Percentiles rank a stretch among this genome's conserved stretches.
These are phyloP conservation scores for Agrotis exclamationis DNA, from an alignment of 2,888 invertebrate genomes.

Conservation along the genomic window DNA sequence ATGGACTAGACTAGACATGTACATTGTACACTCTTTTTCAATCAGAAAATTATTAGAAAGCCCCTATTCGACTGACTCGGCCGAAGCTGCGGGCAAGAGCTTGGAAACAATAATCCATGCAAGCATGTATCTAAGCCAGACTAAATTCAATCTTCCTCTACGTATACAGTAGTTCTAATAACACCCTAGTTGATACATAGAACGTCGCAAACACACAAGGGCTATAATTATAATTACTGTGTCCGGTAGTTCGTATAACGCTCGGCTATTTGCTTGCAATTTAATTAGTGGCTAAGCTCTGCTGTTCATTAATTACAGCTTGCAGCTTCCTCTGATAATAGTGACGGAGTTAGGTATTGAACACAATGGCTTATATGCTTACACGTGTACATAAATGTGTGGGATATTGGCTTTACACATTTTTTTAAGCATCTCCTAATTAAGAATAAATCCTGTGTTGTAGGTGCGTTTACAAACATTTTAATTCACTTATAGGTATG, in stretches of 20 bases:
- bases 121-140: background rate
- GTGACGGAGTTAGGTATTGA: conserved; percentile 49
- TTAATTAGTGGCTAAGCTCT: conserved; percentile 72
- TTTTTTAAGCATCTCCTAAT: too few species aligned
- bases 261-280: conserved; percentile 70
- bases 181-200: conserved; percentile 17
- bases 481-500: too few species aligned
- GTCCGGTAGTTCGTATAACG: conserved; percentile 59
- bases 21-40: too few species aligned
- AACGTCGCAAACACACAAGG: conserved; percentile 44
- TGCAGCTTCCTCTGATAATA: conserved; percentile 62
- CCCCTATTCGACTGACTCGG: too few species aligned
- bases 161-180: conserved; percentile 9
- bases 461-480: too few species aligned
- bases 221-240: conserved; percentile 56
- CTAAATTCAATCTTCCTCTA: conserved; percentile 7
- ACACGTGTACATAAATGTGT: background rate
- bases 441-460: too few species aligned
- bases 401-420: background rate
- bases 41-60: too few species aligned
- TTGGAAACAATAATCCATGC: too few species aligned
- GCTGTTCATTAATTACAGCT: conserved; percentile 74
- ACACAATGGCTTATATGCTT: conserved; percentile 31
- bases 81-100: too few species aligned
- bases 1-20: too few species aligned